Evolutionary conservation across 2,797 vertebrate genomes (phyloP).

Genomic region (Euphonia xanthogaster): DNA sequence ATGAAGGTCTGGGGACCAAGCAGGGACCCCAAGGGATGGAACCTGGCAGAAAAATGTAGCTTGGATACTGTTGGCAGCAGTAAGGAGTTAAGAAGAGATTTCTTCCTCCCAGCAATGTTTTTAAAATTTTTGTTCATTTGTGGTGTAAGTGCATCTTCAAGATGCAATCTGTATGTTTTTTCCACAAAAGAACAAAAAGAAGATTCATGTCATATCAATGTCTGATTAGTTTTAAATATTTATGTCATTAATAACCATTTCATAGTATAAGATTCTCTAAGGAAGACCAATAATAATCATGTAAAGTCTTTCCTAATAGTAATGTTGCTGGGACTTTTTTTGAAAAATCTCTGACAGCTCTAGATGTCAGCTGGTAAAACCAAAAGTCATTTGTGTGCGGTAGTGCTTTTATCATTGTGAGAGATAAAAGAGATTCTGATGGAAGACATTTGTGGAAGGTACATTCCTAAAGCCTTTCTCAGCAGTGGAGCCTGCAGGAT

Average conservation of each 20-base stretch:
- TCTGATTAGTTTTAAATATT: neutral
- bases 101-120: neutral
- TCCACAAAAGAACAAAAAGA: neutral
- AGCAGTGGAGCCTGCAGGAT: neutral
- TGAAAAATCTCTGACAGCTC: neutral
- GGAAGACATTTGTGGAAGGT: neutral
- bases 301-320: neutral
- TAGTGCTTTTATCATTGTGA: neutral
- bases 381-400: neutral
- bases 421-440: neutral
- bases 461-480: neutral
- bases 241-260: neutral
- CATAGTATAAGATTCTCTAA: neutral
- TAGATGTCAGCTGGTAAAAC: neutral
- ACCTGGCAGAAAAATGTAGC: neutral
- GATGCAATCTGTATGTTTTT: neutral
- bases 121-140: neutral
- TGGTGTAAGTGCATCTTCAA: neutral
- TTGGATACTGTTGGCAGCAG: neutral
- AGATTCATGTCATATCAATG: neutral
- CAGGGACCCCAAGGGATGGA: neutral
- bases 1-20: fast-evolving
- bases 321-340: neutral
- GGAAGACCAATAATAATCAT: neutral
- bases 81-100: neutral